phyloP scores from a whole-genome alignment of 2,888 invertebrate genomes.

The Belgica antarctica region DNA sequence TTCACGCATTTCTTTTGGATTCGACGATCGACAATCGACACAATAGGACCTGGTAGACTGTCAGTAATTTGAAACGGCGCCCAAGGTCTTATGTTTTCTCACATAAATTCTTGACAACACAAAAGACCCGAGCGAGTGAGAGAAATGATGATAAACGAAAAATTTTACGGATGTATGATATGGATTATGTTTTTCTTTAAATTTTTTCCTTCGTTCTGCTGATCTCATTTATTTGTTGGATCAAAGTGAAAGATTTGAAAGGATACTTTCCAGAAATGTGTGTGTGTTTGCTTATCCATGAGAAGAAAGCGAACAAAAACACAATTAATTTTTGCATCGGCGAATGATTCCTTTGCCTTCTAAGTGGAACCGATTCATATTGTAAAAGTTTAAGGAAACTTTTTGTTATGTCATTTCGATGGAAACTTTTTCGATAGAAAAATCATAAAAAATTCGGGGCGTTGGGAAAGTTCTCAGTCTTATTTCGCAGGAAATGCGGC shows the following conservation, averaged over 20 bases:
- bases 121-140: conserved; percentile 26
- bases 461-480: no score
- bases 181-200: conserved; percentile 18
- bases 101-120: conserved; percentile 27
- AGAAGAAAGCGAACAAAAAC: neutral
- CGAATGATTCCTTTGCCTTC: no score
- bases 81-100: conserved; percentile 40
- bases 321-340: conserved; percentile 21
- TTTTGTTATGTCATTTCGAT: conserved; percentile 31
- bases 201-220: conserved; percentile 6
- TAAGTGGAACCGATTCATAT: neutral
- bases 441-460: conserved; percentile 6
- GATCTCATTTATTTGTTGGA: conserved; percentile 7
- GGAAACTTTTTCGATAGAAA: neutral
- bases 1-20: conserved; percentile 24
- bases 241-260: neutral
- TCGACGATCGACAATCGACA: conserved; percentile 1
- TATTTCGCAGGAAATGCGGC: no score
- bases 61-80: conserved; percentile 44
- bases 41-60: conserved; percentile 35
- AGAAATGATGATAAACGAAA: conserved; percentile 41
- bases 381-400: neutral
- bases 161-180: conserved; percentile 42
- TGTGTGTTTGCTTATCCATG: neutral
- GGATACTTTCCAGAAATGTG: neutral